Evolutionary conservation across 2,113 vertebrate species (phyloP).

Genomic region (Corydoras sp.): DNA sequence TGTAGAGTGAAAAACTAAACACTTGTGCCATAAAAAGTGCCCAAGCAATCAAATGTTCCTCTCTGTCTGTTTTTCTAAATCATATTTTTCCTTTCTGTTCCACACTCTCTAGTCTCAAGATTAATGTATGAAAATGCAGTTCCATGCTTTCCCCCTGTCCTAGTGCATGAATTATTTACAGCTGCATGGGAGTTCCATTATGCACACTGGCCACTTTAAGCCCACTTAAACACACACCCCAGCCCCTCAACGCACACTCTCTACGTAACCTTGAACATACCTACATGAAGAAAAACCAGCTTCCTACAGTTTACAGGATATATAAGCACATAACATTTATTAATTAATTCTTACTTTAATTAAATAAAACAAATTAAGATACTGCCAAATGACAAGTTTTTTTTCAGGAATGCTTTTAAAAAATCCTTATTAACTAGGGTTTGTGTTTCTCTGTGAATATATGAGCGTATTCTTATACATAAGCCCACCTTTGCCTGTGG

Average conservation of each 20-base stretch:
- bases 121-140: constrained; percentile 63
- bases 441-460: no score
- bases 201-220: constrained; percentile 54
- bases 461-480: no score
- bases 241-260: background rate
- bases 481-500: background rate
- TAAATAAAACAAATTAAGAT: background rate
- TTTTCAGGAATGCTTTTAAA: no score
- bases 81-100: constrained; percentile 42
- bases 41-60: no score
- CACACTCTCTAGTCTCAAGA: constrained; percentile 47
- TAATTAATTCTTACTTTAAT: background rate
- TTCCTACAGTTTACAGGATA: no score
- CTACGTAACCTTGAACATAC: no score
- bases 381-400: no score
- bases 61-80: background rate
- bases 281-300: no score
- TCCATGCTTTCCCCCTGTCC: constrained; percentile 53
- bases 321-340: background rate
- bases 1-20: no score
- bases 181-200: constrained; percentile 60
- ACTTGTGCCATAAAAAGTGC: no score
- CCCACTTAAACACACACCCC: constrained; percentile 32
- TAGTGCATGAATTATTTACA: constrained; percentile 65
- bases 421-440: no score